Evolutionary conservation across 2,888 invertebrate genomes (phyloP).

Genomic region (Archaeoteleia sp.): DNA sequence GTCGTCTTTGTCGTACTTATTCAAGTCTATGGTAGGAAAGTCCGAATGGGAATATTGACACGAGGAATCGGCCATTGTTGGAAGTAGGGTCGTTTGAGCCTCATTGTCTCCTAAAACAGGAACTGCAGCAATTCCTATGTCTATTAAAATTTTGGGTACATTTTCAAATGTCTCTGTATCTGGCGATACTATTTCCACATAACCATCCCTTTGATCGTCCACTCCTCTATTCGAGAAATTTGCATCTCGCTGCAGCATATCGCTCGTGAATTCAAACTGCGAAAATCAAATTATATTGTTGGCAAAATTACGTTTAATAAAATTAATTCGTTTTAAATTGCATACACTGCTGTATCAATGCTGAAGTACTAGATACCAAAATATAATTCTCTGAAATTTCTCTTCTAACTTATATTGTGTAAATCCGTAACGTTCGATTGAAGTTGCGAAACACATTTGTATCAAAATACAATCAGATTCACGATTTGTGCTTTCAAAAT

Average conservation of each 20-base stretch:
- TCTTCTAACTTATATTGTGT: no score
- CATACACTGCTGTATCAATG: no score
- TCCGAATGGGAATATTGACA: conserved; percentile 21
- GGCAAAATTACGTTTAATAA: not conserved
- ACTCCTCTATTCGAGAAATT: conserved; percentile 78
- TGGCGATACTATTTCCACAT: conserved; percentile 79
- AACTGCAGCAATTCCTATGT: conserved; percentile 78
- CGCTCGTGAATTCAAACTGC: conserved; percentile 55
- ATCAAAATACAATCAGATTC: no score
- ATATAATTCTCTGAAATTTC: no score
- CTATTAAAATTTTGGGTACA: conserved; percentile 78
- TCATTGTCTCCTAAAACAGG: conserved; percentile 75
- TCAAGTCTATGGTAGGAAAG: conserved; percentile 8
- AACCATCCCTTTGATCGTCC: conserved; percentile 81
- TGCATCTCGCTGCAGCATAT: conserved; percentile 64
- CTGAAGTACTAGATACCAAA: no score
- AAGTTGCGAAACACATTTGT: no score
- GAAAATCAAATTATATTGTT: not conserved
- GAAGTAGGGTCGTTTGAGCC: conserved; percentile 80
- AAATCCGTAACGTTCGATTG: no score
- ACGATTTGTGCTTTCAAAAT: no score
- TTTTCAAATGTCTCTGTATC: conserved; percentile 77
- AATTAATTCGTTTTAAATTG: no score
- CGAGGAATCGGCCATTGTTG: conserved; percentile 7
- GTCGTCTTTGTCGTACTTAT: not conserved